phyloP scores from a whole-genome alignment of 2,888 invertebrate species.

The Dolichopus griseipennis region DNA sequence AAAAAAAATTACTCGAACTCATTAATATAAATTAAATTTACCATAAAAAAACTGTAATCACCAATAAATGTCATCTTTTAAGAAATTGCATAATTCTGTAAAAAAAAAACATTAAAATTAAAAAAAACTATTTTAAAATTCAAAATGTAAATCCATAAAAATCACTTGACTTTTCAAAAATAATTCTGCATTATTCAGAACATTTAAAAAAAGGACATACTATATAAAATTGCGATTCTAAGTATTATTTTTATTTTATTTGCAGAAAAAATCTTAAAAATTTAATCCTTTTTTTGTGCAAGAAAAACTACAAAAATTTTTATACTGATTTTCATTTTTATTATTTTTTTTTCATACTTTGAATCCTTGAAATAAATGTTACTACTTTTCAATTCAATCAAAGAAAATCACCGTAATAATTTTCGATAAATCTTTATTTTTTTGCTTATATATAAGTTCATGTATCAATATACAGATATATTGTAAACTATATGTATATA shows the following conservation, averaged over 20 bases:
- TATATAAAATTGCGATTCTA: not conserved
- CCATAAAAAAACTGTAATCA: not conserved
- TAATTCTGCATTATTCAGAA: too few relatives aligned
- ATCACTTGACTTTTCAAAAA: not conserved
- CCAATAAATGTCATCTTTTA: not conserved
- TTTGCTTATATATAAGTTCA: too few relatives aligned
- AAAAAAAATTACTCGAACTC: too few relatives aligned
- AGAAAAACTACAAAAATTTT: not conserved
- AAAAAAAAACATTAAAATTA: not conserved
- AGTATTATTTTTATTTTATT: not conserved
- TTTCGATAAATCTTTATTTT: not conserved
- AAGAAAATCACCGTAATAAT: not conserved
- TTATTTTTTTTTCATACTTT: not conserved
- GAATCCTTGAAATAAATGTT: not conserved
- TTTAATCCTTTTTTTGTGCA: not conserved
- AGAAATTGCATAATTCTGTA: too few relatives aligned
- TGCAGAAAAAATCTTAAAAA: not conserved
- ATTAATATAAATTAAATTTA: not conserved
- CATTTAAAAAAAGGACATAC: too few relatives aligned
- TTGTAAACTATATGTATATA: too few relatives aligned
- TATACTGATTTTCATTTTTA: not conserved
- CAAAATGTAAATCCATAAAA: not conserved
- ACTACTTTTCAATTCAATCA: not conserved
- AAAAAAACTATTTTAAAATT: not conserved
- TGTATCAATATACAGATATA: too few relatives aligned